These are phyloP conservation scores for Achroia grisella DNA, from an alignment of 1,140 invertebrate species.

Conservation along the genomic window DNA sequence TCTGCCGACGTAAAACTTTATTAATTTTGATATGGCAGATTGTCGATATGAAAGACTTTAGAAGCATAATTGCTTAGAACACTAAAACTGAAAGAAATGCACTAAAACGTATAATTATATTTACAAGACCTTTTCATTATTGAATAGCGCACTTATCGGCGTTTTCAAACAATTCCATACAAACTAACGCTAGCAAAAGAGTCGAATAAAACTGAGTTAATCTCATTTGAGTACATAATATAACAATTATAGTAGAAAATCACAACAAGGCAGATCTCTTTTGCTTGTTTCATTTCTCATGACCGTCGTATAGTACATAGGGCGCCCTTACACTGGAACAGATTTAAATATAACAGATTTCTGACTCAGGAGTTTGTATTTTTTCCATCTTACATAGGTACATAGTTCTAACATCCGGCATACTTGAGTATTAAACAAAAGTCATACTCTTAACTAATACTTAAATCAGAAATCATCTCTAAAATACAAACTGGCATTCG, in stretches of 20 bases:
- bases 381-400: too few relatives aligned
- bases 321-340: too few relatives aligned
- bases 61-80: slow-evolving; percentile 55
- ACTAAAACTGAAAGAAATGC: slow-evolving; percentile 63
- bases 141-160: slow-evolving; percentile 26
- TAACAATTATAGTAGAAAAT: slow-evolving; percentile 40
- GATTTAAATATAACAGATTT: too few relatives aligned
- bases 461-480: too few relatives aligned
- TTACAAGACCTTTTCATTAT: slow-evolving; percentile 43
- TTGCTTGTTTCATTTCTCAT: slow-evolving; percentile 12
- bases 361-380: too few relatives aligned
- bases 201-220: slow-evolving; percentile 43
- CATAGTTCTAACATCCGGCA: too few relatives aligned
- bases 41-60: slow-evolving; percentile 70
- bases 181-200: slow-evolving; percentile 36
- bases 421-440: too few relatives aligned
- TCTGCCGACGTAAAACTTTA: slow-evolving; percentile 51
- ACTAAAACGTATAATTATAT: slow-evolving; percentile 56
- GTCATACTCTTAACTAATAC: too few relatives aligned
- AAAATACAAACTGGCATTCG: too few relatives aligned
- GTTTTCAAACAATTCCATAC: slow-evolving; percentile 25
- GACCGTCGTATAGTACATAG: too few relatives aligned
- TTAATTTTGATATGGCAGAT: slow-evolving; percentile 72
- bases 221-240: slow-evolving; percentile 67
- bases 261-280: slow-evolving; percentile 60